A percentile compares a stretch with the other conserved stretches of the same genome.
phyloP scores from a whole-genome alignment of 2,797 vertebrate genomes.

The Carcharodon carcharias region DNA sequence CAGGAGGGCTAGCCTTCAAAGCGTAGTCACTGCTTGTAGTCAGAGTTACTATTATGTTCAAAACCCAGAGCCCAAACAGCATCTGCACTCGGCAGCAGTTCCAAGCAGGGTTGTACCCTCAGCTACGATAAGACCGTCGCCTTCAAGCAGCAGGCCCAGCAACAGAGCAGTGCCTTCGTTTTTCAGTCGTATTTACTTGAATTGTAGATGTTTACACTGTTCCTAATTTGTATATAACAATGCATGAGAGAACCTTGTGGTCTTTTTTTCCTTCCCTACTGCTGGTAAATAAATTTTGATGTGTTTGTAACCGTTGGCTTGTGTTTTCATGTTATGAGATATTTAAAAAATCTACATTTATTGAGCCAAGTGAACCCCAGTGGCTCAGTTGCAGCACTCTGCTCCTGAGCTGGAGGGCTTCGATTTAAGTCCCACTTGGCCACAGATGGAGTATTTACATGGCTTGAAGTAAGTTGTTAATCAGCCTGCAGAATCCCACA shows the following conservation, averaged over 20 bases:
- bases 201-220: constrained; percentile 34
- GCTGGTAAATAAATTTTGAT: constrained; percentile 35
- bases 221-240: constrained; percentile 32
- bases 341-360: neutral
- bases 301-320: constrained; percentile 19
- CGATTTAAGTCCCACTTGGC: neutral
- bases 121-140: neutral
- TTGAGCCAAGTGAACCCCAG: neutral
- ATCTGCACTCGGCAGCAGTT: neutral
- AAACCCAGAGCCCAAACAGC: neutral
- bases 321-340: neutral
- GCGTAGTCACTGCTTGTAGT: neutral
- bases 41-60: neutral
- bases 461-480: neutral
- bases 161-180: constrained; percentile 30
- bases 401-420: neutral
- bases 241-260: constrained; percentile 26
- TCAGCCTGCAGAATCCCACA: neutral
- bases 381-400: neutral
- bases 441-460: neutral
- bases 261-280: neutral
- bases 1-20: neutral
- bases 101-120: neutral
- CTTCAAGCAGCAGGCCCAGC: neutral
- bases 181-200: constrained; percentile 27